phyloP scores from a whole-genome alignment of 1,140 invertebrate species.

The Gryllus bimaculatus region DNA sequence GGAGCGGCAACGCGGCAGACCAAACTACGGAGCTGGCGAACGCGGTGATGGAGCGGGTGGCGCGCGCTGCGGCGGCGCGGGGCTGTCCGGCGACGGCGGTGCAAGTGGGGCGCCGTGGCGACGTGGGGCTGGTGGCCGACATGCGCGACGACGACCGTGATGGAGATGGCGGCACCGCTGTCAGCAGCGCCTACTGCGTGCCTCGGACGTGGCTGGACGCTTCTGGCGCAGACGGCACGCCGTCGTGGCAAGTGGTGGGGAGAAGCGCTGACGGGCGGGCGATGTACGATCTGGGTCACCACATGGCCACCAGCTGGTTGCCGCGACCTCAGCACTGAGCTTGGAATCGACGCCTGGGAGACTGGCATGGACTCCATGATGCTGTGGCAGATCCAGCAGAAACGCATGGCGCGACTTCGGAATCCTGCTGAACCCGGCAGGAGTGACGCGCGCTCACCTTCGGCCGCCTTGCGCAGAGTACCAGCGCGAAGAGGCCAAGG shows the following conservation, averaged over 20 bases:
- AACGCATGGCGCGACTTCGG: conserved; percentile 31
- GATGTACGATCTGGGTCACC: neutral
- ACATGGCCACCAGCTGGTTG: neutral
- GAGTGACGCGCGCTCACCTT: conserved; percentile 40
- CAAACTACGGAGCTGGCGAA: conserved; percentile 27
- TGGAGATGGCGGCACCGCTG: conserved; percentile 46
- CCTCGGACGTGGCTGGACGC: neutral
- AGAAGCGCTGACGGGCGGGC: neutral
- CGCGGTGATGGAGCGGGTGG: conserved; percentile 27
- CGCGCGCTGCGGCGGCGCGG: conserved; percentile 21
- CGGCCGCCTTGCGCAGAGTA: neutral
- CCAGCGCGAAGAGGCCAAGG: neutral
- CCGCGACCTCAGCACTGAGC: conserved; percentile 30
- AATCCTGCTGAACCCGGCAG: conserved; percentile 44
- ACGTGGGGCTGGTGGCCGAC: conserved; percentile 64
- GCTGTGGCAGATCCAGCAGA: conserved; percentile 72
- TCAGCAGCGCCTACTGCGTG: conserved; percentile 47
- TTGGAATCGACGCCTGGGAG: conserved; percentile 46
- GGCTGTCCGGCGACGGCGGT: conserved; percentile 25
- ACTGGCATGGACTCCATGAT: conserved; percentile 84
- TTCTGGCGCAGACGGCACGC: neutral
- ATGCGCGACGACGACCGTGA: conserved; percentile 62
- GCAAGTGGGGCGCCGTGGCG: conserved; percentile 47
- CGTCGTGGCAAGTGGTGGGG: neutral
- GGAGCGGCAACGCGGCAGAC: conserved; percentile 27